phyloP scores from a whole-genome alignment of 2,888 invertebrate species.

The Atethmia centrago region DNA sequence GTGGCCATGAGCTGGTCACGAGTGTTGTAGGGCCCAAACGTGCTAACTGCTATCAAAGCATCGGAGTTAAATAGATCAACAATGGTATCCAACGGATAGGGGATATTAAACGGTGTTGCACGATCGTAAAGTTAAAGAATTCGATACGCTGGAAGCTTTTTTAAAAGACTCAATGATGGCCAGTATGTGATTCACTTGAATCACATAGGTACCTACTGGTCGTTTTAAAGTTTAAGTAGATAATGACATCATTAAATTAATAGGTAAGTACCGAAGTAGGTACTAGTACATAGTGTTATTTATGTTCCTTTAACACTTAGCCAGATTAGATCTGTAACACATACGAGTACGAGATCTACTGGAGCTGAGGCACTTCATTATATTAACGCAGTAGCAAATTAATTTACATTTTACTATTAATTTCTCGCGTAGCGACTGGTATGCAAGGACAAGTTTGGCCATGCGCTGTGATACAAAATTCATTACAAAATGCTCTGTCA shows the following conservation, averaged over 20 bases:
- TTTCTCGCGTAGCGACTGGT: conserved; percentile 44
- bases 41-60: conserved; percentile 22
- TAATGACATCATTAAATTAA: no score
- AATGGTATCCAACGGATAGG: neutral
- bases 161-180: neutral
- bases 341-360: conserved; percentile 1
- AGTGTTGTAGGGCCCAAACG: conserved; percentile 33
- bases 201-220: no score
- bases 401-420: conserved; percentile 29
- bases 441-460: conserved; percentile 61
- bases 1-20: conserved; percentile 60
- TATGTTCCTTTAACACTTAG: conserved; percentile 10
- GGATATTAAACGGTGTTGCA: conserved; percentile 3
- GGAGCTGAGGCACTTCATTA: neutral
- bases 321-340: conserved; percentile 14
- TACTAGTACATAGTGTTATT: neutral
- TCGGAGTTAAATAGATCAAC: conserved; percentile 14
- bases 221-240: no score
- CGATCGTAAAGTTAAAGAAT: neutral
- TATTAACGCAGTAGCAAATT: conserved; percentile 20
- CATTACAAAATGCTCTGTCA: conserved; percentile 59
- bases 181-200: no score
- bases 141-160: neutral
- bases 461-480: conserved; percentile 55
- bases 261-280: no score